phyloP scores from a whole-genome alignment of 2,113 vertebrate genomes.

The Sclerurus mexicanus region DNA sequence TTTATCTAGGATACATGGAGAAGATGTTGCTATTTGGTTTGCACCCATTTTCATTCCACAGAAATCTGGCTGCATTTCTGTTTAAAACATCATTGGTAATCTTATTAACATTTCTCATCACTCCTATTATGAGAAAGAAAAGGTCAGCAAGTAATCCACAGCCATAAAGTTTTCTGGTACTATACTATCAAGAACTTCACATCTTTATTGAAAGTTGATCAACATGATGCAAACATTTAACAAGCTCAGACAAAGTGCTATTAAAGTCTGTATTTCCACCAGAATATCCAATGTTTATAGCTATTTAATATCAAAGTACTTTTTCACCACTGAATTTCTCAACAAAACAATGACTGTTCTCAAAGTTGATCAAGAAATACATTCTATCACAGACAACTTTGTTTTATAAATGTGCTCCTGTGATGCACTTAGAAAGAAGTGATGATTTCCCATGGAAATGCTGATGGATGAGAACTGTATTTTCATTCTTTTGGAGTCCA shows the following conservation, averaged over 20 bases:
- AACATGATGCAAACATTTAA: not conserved
- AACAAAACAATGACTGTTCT: not conserved
- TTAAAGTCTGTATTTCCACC: not conserved
- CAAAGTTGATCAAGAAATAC: not conserved
- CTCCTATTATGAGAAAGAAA: not conserved
- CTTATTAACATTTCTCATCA: not conserved
- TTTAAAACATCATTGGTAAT: not conserved
- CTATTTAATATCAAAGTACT: not conserved
- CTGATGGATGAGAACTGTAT: not conserved
- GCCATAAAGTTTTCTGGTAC: constrained; percentile 50
- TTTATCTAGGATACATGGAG: constrained; percentile 4
- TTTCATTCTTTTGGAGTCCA: not conserved
- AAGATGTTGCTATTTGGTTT: not conserved
- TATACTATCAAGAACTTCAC: not conserved
- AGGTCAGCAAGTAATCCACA: constrained; percentile 23
- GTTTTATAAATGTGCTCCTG: not conserved
- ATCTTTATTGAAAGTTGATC: not conserved
- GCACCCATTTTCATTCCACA: constrained; percentile 6
- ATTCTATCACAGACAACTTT: not conserved
- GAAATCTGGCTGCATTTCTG: constrained; percentile 12
- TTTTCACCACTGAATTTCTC: not conserved
- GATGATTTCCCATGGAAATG: not conserved
- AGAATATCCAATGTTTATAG: not conserved
- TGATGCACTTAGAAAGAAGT: not conserved
- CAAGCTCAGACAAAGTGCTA: not conserved